Evolutionary conservation across 1,140 invertebrate species (phyloP), one percentile per base, ranked within the genome.

Genomic region (Mycetomoellerius zeteki): DNA sequence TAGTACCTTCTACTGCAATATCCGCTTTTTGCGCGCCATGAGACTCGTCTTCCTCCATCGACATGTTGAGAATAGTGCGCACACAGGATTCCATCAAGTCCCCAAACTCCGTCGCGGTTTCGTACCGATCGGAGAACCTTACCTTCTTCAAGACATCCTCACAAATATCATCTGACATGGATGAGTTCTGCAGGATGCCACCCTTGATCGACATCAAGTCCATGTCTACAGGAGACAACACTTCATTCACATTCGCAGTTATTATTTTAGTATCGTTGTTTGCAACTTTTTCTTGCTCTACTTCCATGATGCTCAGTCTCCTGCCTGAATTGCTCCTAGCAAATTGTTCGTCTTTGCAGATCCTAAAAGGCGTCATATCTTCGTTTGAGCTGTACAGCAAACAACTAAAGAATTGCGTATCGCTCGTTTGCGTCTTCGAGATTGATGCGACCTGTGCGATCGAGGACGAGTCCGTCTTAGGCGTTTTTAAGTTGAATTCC

Each of bases 51-150:
- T 24, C 2, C 3, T 64, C 81, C 3, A 10, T 33, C 62, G 64
- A 6, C 56, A 5, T 21, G 62, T 47, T 33, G n/a, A 77, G 27
- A 8, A 37, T 37, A 37, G 7, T 27, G 19, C 14, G 27, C 37
- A 24, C 24, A 19, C 14, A 47, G 24, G 69, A 58, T 7, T 47
- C 54, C 16, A 30, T 72, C 24, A 27, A 21, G 4, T 16, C 12
- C 10, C 16, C n/a, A 3, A 33, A 19, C 27, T 62, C 54, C 16
- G 7, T 0, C 2, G 12, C n/a, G 7, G 56, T n/a, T 4, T 86
- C 71, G 21, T 81, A 80, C 33, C 93, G 67, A 86, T 93, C 92
- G 0, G 91, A 92, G 47, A 93, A 93, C 60, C 92, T 89, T 0
- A 93, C 92, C 43, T 77, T 92, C 60, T 93, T 93, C 0, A 78